Percentiles rank a stretch among this genome's conserved stretches.
Evolutionary conservation across 2,888 invertebrate species (phyloP).

Genomic region (Aphodius sticticus): DNA sequence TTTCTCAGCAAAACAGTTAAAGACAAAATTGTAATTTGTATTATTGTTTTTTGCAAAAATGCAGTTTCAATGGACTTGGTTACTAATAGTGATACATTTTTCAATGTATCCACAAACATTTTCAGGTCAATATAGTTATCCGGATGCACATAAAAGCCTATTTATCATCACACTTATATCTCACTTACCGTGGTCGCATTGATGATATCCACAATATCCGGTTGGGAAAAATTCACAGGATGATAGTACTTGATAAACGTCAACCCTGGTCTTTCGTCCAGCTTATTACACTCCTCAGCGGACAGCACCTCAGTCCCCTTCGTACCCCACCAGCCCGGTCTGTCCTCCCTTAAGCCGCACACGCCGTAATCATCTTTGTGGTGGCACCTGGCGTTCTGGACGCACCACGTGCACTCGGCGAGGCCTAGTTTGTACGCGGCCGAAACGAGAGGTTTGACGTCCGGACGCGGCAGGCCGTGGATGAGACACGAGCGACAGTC

Average conservation of each 20-base stretch:
- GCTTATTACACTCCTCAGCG: constrained; percentile 79
- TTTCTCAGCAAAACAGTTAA: too few relatives aligned
- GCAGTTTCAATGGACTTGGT: too few relatives aligned
- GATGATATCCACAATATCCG: constrained; percentile 86
- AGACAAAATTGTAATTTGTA: too few relatives aligned
- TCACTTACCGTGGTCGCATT: constrained; percentile 77
- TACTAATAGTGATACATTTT: too few relatives aligned
- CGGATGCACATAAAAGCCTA: too few relatives aligned
- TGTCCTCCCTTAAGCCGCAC: constrained; percentile 80
- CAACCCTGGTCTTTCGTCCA: constrained; percentile 85
- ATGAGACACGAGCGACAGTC: constrained; percentile 92
- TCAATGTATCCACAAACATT: too few relatives aligned
- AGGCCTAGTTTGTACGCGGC: constrained; percentile 81
- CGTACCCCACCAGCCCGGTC: constrained; percentile 91
- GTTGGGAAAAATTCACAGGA: constrained; percentile 87
- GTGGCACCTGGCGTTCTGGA: constrained; percentile 90
- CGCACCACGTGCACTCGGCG: constrained; percentile 91
- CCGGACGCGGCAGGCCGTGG: constrained; percentile 71
- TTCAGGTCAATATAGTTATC: too few relatives aligned
- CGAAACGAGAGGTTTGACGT: constrained; percentile 60
- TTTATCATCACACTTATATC: too few relatives aligned
- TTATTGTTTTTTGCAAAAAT: too few relatives aligned
- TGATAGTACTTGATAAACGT: constrained; percentile 89
- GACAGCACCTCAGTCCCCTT: constrained; percentile 69
- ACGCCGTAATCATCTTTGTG: constrained; percentile 85